These are phyloP conservation scores for Fratercula arctica DNA, from an alignment of 2,797 vertebrate genomes.

Conservation along the genomic window DNA sequence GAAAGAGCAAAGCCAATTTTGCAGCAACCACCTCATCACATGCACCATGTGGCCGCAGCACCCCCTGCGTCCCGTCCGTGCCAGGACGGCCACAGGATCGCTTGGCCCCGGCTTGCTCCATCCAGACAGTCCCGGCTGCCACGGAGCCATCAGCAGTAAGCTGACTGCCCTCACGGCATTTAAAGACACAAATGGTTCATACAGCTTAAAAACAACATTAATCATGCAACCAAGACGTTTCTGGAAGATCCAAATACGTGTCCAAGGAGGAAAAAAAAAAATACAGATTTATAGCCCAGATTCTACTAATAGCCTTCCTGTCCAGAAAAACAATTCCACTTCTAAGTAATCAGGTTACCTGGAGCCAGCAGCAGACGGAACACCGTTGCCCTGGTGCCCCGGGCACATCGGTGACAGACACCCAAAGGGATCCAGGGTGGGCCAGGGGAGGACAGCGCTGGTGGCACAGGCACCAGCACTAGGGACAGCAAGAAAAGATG, in stretches of 20 bases:
- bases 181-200: neutral
- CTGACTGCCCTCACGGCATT: fast-evolving
- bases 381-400: fast-evolving
- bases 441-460: neutral
- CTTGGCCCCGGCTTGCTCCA: neutral
- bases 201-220: neutral
- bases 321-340: neutral
- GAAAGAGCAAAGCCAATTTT: neutral
- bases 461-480: neutral
- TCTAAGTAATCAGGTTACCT: neutral
- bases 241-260: neutral
- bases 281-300: neutral
- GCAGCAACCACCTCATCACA: neutral
- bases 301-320: neutral
- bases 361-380: neutral
- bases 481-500: neutral
- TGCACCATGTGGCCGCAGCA: neutral
- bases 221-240: neutral
- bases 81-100: neutral
- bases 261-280: neutral
- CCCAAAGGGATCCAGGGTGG: fast-evolving
- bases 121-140: fast-evolving
- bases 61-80: neutral
- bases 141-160: fast-evolving
- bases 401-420: neutral